These are phyloP conservation scores for Notocelia uddmanniana DNA, from an alignment of 2,888 invertebrate species.

Conservation along the genomic window DNA sequence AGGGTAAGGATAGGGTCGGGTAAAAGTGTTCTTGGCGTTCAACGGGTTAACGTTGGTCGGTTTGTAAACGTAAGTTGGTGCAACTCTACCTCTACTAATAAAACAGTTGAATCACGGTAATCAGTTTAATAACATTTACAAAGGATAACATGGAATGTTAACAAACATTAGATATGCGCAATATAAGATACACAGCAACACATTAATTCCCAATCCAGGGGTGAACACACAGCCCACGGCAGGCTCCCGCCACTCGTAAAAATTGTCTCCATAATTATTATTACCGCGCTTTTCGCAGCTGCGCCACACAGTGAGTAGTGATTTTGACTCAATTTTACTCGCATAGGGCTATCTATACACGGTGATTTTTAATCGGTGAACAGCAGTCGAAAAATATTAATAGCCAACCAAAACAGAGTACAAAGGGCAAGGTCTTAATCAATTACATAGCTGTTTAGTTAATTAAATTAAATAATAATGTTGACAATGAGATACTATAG, in stretches of 20 bases:
- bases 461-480: too few relatives aligned
- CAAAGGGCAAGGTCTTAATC: too few relatives aligned
- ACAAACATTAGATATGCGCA: slow-evolving; percentile 27
- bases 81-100: not conserved
- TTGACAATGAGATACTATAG: too few relatives aligned
- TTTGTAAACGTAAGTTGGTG: too few relatives aligned
- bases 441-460: too few relatives aligned
- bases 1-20: too few relatives aligned
- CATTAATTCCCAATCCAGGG: slow-evolving; percentile 6
- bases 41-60: too few relatives aligned
- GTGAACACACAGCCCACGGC: not conserved
- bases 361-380: too few relatives aligned
- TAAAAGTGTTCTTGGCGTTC: too few relatives aligned
- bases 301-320: not conserved
- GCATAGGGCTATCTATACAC: too few relatives aligned
- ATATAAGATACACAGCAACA: slow-evolving; percentile 1
- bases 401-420: too few relatives aligned
- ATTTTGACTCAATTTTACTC: not conserved
- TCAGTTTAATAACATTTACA: slow-evolving; percentile 33
- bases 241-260: not conserved
- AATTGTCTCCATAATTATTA: not conserved
- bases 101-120: slow-evolving; percentile 23
- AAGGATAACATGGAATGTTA: slow-evolving; percentile 36
- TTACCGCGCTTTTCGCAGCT: not conserved
- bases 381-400: too few relatives aligned